Percentiles rank a stretch among this genome's conserved stretches.
phyloP scores from a whole-genome alignment of 2,797 vertebrate genomes.

The Astyanax mexicanus region DNA sequence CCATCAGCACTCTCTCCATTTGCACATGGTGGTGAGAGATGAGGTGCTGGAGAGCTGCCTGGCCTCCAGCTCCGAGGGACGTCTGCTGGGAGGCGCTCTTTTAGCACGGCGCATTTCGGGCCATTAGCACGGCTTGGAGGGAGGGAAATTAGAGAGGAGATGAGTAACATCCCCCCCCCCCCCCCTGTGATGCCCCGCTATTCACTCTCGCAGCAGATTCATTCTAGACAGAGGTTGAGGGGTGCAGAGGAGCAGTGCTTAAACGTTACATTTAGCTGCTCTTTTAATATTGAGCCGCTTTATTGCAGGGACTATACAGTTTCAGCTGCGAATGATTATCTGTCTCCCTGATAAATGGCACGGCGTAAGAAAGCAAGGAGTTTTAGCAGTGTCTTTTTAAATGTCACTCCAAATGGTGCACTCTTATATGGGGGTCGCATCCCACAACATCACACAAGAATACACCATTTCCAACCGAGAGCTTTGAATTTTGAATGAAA shows the following conservation, averaged over 20 bases:
- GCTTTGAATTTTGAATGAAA: neutral
- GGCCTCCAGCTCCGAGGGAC: constrained; percentile 31
- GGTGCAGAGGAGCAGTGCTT: constrained; percentile 27
- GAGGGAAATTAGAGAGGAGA: constrained; percentile 54
- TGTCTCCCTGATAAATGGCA: constrained; percentile 34
- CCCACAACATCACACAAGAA: neutral
- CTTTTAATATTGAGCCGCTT: constrained; percentile 27
- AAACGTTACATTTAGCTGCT: constrained; percentile 5
- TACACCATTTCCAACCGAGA: neutral
- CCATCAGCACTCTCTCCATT: constrained; percentile 42
- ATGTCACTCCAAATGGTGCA: constrained; percentile 9
- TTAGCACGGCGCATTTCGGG: constrained; percentile 49
- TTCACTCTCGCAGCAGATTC: constrained; percentile 3
- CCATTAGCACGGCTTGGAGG: constrained; percentile 53
- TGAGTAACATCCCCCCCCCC: constrained; percentile 27
- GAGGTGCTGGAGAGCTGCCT: constrained; percentile 46
- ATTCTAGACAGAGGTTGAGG: constrained; percentile 10
- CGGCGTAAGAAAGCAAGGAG: neutral
- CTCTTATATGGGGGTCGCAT: constrained; percentile 6
- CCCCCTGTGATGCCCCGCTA: constrained; percentile 13
- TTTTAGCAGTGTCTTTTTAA: constrained; percentile 1
- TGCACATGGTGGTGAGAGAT: constrained; percentile 46
- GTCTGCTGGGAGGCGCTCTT: constrained; percentile 50
- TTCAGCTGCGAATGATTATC: constrained; percentile 35
- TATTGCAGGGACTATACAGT: constrained; percentile 10